Evolutionary conservation across 2,797 vertebrate species (phyloP).

Genomic region (Pangasius macronema): DNA sequence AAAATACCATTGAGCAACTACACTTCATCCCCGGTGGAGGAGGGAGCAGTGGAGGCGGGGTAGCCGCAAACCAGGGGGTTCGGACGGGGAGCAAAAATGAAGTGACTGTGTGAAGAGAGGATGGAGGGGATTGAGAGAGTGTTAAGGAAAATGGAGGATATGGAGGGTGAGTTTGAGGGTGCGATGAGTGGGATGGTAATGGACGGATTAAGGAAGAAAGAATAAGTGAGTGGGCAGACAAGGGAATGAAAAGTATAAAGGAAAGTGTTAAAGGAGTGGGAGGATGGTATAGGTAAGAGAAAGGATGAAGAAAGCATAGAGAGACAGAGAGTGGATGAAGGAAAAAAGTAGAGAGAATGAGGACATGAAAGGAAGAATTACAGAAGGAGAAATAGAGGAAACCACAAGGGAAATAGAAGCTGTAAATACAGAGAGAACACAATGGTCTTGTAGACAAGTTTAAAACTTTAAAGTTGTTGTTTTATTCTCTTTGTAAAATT

Average conservation of each 20-base stretch:
- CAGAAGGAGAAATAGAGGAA: constrained; percentile 8
- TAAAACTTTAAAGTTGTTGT: constrained; percentile 49
- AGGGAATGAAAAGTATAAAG: constrained; percentile 48
- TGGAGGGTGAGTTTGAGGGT: constrained; percentile 32
- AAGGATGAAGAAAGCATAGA: constrained; percentile 20
- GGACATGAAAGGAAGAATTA: constrained; percentile 28
- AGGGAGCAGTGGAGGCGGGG: constrained; percentile 67
- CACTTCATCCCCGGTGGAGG: constrained; percentile 90
- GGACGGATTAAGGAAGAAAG: constrained; percentile 21
- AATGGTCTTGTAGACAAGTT: constrained; percentile 43
- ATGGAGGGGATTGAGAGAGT: constrained; percentile 27
- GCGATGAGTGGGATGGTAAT: constrained; percentile 40
- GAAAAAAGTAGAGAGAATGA: constrained; percentile 25
- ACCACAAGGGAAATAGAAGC: constrained; percentile 25
- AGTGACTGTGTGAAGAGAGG: constrained; percentile 83
- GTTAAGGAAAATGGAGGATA: constrained; percentile 24
- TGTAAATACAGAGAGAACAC: constrained; percentile 48
- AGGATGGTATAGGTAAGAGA: constrained; percentile 46
- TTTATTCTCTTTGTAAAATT: constrained; percentile 59
- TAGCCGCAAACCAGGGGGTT: constrained; percentile 82
- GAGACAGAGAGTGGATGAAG: constrained; percentile 34
- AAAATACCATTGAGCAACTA: constrained; percentile 92
- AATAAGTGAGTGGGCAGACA: constrained; percentile 45
- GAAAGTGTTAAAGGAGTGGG: constrained; percentile 46
- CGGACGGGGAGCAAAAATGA: constrained; percentile 92